These are phyloP conservation scores for Pachypsylla venusta DNA, from an alignment of 1,140 invertebrate genomes.

Conservation along the genomic window DNA sequence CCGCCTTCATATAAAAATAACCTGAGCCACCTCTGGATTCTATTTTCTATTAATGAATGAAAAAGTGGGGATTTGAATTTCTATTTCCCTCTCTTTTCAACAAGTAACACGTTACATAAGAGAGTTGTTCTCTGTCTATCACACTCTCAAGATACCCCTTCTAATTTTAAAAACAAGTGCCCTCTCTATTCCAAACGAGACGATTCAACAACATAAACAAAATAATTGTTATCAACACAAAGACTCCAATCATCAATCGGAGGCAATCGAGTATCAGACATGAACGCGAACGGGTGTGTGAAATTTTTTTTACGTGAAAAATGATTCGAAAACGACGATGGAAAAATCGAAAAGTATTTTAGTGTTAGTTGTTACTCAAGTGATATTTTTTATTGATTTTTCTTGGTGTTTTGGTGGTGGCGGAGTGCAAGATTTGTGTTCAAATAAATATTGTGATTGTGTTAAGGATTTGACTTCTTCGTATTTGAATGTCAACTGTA, in stretches of 20 bases:
- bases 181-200: background rate
- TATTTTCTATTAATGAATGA: conserved; percentile 3
- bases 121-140: too few relatives aligned
- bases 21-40: background rate
- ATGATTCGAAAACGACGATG: conserved; percentile 7
- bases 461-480: background rate
- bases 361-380: background rate
- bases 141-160: conserved; percentile 4
- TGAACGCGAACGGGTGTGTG: too few relatives aligned
- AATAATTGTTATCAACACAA: background rate
- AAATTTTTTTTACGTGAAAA: too few relatives aligned
- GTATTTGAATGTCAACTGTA: background rate
- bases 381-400: too few relatives aligned
- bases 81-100: background rate
- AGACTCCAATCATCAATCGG: background rate
- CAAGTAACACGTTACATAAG: too few relatives aligned
- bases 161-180: conserved; percentile 8
- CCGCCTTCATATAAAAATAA: too few relatives aligned
- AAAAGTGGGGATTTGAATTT: conserved; percentile 3
- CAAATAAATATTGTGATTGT: background rate
- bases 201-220: background rate
- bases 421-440: too few relatives aligned
- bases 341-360: background rate
- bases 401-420: too few relatives aligned
- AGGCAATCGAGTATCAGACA: background rate